A percentile compares a stretch with the other conserved stretches of the same genome.
These are phyloP conservation scores for Microtus pennsylvanicus DNA, from an alignment of 2,113 vertebrate genomes.

Conservation along the genomic window DNA sequence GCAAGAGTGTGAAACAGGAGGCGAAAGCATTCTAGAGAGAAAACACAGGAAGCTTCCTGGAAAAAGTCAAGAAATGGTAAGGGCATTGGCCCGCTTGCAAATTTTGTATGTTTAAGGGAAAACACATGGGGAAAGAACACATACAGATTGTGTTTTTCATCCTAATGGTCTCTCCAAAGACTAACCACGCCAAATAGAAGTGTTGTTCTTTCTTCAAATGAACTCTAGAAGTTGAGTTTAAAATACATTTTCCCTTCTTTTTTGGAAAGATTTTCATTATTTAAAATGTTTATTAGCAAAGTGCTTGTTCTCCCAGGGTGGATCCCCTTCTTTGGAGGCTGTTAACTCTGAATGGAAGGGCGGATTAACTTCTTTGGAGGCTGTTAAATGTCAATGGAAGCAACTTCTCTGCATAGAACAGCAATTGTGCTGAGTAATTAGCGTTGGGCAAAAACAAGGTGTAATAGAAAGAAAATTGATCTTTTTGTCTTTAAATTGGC, in stretches of 20 bases:
- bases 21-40: neutral
- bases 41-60: neutral
- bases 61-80: neutral
- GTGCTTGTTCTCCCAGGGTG: slow-evolving; percentile 25
- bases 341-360: slow-evolving; percentile 18
- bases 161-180: neutral
- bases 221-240: slow-evolving; percentile 31
- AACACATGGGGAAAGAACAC: neutral
- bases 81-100: neutral
- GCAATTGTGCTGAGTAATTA: slow-evolving; percentile 47
- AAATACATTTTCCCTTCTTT: slow-evolving; percentile 12
- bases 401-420: slow-evolving; percentile 58
- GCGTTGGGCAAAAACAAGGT: slow-evolving; percentile 39
- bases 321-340: slow-evolving; percentile 59
- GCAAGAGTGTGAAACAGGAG: neutral
- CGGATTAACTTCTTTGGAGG: slow-evolving; percentile 42
- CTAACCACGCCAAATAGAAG: neutral
- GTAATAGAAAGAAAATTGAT: slow-evolving; percentile 61
- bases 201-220: neutral
- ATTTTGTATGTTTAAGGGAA: neutral
- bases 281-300: slow-evolving; percentile 49
- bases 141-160: neutral
- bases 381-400: slow-evolving; percentile 63
- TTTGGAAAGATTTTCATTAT: slow-evolving; percentile 29
- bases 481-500: slow-evolving; percentile 61